Evolutionary conservation across 2,888 invertebrate species (phyloP), one percentile per base, ranked within the genome.

Genomic region (Scelioninae gen. 1): DNA sequence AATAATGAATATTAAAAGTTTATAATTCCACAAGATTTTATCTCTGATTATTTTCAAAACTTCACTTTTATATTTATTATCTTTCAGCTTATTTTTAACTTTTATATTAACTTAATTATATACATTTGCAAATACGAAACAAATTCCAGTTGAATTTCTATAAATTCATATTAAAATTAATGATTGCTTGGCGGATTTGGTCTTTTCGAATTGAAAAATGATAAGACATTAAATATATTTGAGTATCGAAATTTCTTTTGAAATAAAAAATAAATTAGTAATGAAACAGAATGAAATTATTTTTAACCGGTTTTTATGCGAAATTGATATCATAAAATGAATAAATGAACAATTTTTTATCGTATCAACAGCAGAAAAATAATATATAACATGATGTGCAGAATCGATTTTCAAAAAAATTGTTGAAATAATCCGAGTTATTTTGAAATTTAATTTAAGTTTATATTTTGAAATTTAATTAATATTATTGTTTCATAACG

Each of bases 391-490:
- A 34, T 38, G 58, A 9, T 31, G 40, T 8, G 9, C n/a, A 29
- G 16, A 72, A 72, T 72, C 62, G 62, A 72, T 72, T 62, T 49
- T 43, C 34, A 5, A 32, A 53, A 72, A 72, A 63, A 63, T 60
- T n/a, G 49, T 62, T 62, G 13, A 32, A 38, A 49, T 62, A 53
- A 62, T 43, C 43, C 32, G 34, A 58, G 45, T 32, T 38, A 49
- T 58, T 51, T 11, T n/a, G n/a, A n/a, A n/a, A n/a, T n/a, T n/a
- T n/a, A n/a, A n/a, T n/a, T n/a, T 8, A 31, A 13, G 49, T 23
- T 69, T 56, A 13, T 47, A 34, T 32, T 40, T 11, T 11, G 55
- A 31, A 62, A 51, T 63, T 32, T 55, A 45, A 74, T 74, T 63
- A 45, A 56, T 65, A 16, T 75, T 56, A 75, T 56, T 65, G 56